Base-by-base conservation (phyloP, 2,888 invertebrate genomes). In the Macaria liturata region DNA sequence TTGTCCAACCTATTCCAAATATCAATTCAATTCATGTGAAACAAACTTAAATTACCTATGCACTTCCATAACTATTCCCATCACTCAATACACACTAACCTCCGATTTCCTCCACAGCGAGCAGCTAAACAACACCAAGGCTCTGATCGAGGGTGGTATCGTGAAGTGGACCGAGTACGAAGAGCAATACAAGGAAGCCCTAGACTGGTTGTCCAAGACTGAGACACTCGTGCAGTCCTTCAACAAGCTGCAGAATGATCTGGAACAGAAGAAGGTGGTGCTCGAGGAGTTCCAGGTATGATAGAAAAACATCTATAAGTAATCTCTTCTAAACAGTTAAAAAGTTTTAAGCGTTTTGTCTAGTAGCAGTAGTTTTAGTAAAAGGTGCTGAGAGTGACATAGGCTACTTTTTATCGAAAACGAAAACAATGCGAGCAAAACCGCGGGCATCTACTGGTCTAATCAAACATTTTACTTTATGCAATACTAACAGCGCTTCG, bases 101-200 rank as follows among this genome's bases (percentile, higher is more conserved):
- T 9, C 9, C 42, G 30, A n/a, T 30, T 48, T 31, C 9, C 55
- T 49, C 43, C 45, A 83, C 78, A 95, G 95, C 46, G 97, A 97
- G 70, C 95, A 95, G 60, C 85, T 98, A 4, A 95, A 94, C 71
- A 95, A 94, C 71, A 96, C 96, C 3, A 97, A 97, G 88, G 94
- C 94, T 66, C 89, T 96, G 44, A 92, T 98, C 49, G 98, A 98
- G 87, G 94, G 95, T 64, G 98, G 97, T 72, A 96, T 98, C 76
- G 97, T 97, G 0, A 97, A 97, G 81, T 98, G 98, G 98, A 97
- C 97, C 0, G 98, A 98, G 83, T 98, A 98, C 79, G 97, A 98
- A 88, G 97, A 97, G 83, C 97, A 97, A 75, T 97, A 97, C 82
- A 95, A 95, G 75, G 97, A 97, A 86, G 97, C 97, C 64, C 92